Base-by-base conservation (phyloP, 2,113 vertebrate genomes). In the Pomatostomus ruficeps region DNA sequence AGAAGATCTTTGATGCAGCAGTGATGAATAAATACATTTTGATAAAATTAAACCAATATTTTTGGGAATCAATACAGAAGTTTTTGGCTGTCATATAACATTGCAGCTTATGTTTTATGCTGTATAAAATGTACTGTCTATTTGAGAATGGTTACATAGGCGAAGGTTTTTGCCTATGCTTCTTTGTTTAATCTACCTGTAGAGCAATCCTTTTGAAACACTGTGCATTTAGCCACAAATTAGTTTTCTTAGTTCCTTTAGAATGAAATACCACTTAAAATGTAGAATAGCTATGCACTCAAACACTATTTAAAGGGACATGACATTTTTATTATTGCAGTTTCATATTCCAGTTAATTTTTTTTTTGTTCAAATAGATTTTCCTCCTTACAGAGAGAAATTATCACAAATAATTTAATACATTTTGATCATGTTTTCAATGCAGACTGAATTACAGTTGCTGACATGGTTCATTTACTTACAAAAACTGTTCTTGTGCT, bases 1-100 rank as follows among this genome's bases (percentile, higher is more conserved):
- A 92, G 92, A 96, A 97, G 97, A 97, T 98, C 97, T 93, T 95
- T 97, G 98, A 98, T 96, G 94, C 96, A 93, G 89, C 89, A 95
- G 80, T 89, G 97, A 96, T 97, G 97, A 98, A 98, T 97, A 97
- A 97, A 96, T 88, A 72, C 80, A 91, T 94, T 97, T 95, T 96
- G 88, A 89, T 91, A 95, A 90, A 93, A 97, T 91, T 89, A 93
- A 97, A 82, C 93, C 77, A 94, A 73, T 96, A 88, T 91, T 87
- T 94, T 94, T 88, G 38, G 43, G 82, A 86, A 88, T 94, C 70
- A 84, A 77, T 86, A 67, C 35, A 40, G 54, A 82, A 84, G 42
- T 52, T 93, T 89, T 91, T 88, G 71, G 71, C 54, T 96, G 79
- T 74, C 46, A 51, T 57, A 45, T 66, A 85, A 61, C 13, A 35